These are phyloP conservation scores for Galago senegalensis DNA, from an alignment of 2,797 vertebrate genomes.

Conservation along the genomic window DNA sequence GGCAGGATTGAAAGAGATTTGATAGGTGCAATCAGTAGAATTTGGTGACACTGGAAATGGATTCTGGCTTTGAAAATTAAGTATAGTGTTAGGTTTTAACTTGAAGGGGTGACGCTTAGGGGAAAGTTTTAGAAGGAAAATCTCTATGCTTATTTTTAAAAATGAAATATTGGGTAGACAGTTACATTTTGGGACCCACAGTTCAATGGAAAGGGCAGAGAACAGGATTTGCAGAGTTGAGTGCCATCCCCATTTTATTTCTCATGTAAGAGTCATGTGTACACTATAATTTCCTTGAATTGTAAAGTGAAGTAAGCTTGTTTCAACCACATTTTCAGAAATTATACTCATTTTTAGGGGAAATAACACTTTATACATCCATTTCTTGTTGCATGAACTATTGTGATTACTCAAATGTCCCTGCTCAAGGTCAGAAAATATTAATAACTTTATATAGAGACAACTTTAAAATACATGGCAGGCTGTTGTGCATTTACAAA, in stretches of 20 bases:
- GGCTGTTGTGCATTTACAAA: neutral
- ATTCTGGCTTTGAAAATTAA: conserved; percentile 61
- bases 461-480: neutral
- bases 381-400: neutral
- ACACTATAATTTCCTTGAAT: neutral
- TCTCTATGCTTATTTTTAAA: neutral
- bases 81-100: conserved; percentile 38
- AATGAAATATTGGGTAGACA: neutral
- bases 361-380: neutral
- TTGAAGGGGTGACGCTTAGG: conserved; percentile 12
- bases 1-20: conserved; percentile 18
- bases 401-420: neutral
- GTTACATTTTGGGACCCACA: neutral
- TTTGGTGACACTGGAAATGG: conserved; percentile 50
- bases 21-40: conserved; percentile 7
- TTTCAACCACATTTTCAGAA: neutral
- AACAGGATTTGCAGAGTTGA: neutral
- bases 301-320: neutral
- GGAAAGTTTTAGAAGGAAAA: neutral
- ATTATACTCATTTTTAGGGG: neutral
- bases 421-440: neutral
- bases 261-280: neutral
- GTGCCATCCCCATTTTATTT: neutral
- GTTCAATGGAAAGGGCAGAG: neutral
- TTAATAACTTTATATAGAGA: neutral